phyloP scores from a whole-genome alignment of 2,113 vertebrate genomes.

The Synodontis membranacea region DNA sequence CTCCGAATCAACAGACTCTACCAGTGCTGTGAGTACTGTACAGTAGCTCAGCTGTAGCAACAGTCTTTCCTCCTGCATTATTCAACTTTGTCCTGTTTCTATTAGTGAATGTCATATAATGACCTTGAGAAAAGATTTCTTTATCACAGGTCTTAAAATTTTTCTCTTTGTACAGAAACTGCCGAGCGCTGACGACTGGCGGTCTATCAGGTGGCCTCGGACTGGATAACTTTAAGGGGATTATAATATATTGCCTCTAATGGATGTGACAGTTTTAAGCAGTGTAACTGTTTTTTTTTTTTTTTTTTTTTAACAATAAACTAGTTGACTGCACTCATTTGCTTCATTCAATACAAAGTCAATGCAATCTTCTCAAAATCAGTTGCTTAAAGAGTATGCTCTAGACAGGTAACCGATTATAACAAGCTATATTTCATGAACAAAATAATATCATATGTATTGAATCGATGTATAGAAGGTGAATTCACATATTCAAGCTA shows the following conservation, averaged over 20 bases:
- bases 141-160: neutral
- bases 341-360: neutral
- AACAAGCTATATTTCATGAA: too few species aligned
- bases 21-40: conserved; percentile 47
- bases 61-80: neutral
- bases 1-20: conserved; percentile 50
- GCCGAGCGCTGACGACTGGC: neutral
- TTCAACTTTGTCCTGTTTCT: neutral
- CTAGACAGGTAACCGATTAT: too few species aligned
- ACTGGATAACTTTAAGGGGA: neutral
- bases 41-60: neutral
- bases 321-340: neutral
- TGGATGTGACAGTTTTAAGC: neutral
- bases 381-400: neutral
- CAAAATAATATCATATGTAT: too few species aligned
- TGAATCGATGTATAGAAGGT: too few species aligned
- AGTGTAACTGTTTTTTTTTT: neutral
- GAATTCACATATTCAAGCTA: too few species aligned
- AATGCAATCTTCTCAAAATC: neutral
- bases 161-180: neutral
- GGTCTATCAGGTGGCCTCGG: neutral
- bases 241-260: neutral
- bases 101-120: neutral
- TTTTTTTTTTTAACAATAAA: neutral
- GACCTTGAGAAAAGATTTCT: neutral